Evolutionary conservation across 1,140 invertebrate genomes (phyloP).

Genomic region (Hylyphantes graminicola): DNA sequence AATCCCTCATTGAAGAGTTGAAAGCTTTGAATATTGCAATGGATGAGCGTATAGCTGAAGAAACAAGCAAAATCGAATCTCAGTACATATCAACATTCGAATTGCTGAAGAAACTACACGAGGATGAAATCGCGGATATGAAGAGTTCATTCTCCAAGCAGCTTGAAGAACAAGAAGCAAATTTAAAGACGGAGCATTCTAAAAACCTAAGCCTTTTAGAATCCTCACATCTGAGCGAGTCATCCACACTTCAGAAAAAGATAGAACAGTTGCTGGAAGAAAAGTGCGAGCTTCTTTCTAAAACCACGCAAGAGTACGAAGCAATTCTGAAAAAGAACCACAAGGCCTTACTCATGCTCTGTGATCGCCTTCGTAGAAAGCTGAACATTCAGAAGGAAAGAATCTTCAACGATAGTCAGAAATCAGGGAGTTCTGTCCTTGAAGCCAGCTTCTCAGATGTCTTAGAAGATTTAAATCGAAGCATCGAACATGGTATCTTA

Average conservation of each 20-base stretch:
- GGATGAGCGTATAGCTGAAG: background rate
- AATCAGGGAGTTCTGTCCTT: conserved; percentile 8
- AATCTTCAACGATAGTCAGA: conserved; percentile 19
- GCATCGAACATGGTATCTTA: conserved; percentile 34
- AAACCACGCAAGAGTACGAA: conserved; percentile 51
- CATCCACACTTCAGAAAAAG: conserved; percentile 36
- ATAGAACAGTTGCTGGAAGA: conserved; percentile 52
- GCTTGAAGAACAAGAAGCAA: conserved; percentile 8
- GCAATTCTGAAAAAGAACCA: conserved; percentile 52
- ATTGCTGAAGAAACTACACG: conserved; percentile 32
- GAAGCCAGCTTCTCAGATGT: conserved; percentile 17
- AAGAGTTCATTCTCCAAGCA: background rate
- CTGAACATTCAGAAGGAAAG: conserved; percentile 11
- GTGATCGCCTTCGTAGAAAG: conserved; percentile 23
- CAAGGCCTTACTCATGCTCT: conserved; percentile 27
- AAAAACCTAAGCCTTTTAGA: conserved; percentile 13
- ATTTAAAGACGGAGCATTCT: conserved; percentile 26
- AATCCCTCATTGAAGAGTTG: conserved; percentile 1
- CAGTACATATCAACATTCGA: conserved; percentile 19
- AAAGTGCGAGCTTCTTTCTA: conserved; percentile 51
- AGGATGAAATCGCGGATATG: conserved; percentile 18
- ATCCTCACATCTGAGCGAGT: conserved; percentile 30
- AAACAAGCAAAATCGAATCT: conserved; percentile 22
- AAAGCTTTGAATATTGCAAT: background rate
- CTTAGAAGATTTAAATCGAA: conserved; percentile 42